Base-by-base conservation (phyloP, 2,113 vertebrate genomes). In the Melanerpes aurifrons region DNA sequence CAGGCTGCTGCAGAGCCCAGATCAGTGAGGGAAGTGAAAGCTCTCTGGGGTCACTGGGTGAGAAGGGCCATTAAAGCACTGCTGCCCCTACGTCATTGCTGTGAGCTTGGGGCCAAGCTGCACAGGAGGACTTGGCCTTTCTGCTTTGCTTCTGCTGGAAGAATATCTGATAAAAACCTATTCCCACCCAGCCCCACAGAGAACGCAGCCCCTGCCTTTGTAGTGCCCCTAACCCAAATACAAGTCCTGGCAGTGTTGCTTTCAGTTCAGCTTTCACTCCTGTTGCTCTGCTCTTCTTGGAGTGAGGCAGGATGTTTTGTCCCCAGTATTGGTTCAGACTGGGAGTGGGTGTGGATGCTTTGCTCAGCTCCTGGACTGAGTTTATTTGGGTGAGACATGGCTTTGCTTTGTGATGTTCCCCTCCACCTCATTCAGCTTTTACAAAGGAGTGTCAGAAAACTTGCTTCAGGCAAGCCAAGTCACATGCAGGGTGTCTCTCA, bases 1-100 rank as follows among this genome's bases (percentile, higher is more conserved):
- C 89, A 82, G 6, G 56, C 59, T 89, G 29, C 50, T 72, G 26
- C 19, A 37, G 81, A 89, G 16, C 57, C 0, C 28, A 89, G 87
- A 80, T 93, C 72, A 77, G 77, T 86, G 93, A 57, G 31, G 37
- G 64, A 89, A 92, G 68, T 82, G 67, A 91, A 92, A 95, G 71
- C 37, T 43, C 72, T 74, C 74, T n/a, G 78, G 56, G 81, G 89
- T 86, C 81, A 59, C 3, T 4, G 87, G 91, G 87, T 87, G 79
- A 92, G 50, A 80, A 75, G 62, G 90, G 89, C 64, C 79, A 35
- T 67, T 94, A 77, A 82, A 93, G 53, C 75, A 45, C 22, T 66
- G n/a, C 61, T 67, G 40, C 26, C 53, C 0, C 0, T 62, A 43
- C 0, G 4, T 91, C 84, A 87, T 63, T 31, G 3, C 77, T 82